Conservation (phyloP, 2,888 invertebrate genomes). For the Salpingus planirostris region DNA sequence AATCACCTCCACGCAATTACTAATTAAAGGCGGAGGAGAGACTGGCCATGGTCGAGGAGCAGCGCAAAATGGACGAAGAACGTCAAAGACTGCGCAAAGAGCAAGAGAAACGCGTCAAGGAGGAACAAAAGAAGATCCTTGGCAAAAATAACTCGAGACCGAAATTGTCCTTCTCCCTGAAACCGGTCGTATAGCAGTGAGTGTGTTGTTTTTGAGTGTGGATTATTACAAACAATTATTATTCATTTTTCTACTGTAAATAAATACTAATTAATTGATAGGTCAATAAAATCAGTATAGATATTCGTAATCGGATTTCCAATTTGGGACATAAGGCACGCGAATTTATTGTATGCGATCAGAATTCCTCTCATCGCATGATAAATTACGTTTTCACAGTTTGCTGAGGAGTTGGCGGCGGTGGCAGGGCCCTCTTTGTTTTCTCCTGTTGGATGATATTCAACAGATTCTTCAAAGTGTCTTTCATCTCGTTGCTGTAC, state of each 20-base stretch:
- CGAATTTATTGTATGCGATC: too few species aligned
- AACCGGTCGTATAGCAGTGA: conserved; percentile 53
- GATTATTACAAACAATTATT: too few species aligned
- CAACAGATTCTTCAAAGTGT: conserved; percentile 20
- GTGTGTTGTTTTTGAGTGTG: conserved; percentile 7
- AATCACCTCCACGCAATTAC: too few species aligned
- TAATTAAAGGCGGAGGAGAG: conserved; percentile 85
- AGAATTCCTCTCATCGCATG: too few species aligned
- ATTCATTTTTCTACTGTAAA: too few species aligned
- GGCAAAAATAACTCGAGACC: conserved; percentile 96
- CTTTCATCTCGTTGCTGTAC: conserved; percentile 23
- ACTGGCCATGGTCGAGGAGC: conserved; percentile 93
- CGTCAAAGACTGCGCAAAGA: conserved; percentile 87
- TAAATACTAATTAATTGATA: too few species aligned
- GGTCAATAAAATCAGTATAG: too few species aligned
- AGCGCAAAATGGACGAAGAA: conserved; percentile 92
- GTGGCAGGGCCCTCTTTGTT: too few species aligned
- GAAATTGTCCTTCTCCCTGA: conserved; percentile 84
- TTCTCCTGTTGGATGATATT: conserved; percentile 20
- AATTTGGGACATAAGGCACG: too few species aligned
- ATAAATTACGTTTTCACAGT: too few species aligned
- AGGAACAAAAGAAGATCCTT: conserved; percentile 93
- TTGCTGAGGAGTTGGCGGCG: too few species aligned
- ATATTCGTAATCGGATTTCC: too few species aligned
- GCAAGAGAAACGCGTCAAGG: conserved; percentile 84